Evolutionary conservation across 2,797 vertebrate species (phyloP).

Genomic region (Ceryle rudis): DNA sequence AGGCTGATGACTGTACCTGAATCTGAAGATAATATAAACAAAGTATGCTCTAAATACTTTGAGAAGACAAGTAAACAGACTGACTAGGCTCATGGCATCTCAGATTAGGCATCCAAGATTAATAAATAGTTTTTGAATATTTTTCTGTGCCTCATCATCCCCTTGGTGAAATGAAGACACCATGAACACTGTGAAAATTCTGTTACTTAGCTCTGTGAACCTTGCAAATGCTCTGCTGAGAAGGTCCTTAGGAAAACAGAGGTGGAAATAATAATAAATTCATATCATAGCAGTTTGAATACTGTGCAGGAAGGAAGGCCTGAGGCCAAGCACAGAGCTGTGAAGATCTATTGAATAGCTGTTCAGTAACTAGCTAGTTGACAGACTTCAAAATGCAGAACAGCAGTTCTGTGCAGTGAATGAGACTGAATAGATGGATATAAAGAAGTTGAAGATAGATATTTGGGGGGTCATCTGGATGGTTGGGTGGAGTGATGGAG

Average conservation of each 20-base stretch:
- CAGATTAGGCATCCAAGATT: neutral
- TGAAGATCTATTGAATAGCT: neutral
- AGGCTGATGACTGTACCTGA: neutral
- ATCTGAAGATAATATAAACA: neutral
- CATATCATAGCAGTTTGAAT: neutral
- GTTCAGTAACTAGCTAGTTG: neutral
- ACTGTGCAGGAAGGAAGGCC: neutral
- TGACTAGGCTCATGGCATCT: neutral
- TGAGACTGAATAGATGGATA: neutral
- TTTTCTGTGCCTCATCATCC: neutral
- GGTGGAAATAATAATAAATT: constrained; percentile 43
- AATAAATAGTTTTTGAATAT: neutral
- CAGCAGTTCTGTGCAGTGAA: neutral
- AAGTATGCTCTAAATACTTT: neutral
- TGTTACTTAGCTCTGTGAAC: neutral
- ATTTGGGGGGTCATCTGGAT: neutral
- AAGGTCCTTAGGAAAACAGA: neutral
- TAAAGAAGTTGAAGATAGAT: neutral
- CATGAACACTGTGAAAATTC: neutral
- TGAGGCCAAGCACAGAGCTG: neutral
- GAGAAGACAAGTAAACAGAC: neutral
- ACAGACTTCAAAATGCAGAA: neutral
- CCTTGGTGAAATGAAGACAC: neutral
- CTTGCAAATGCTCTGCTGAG: neutral
- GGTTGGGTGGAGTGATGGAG: neutral